phyloP scores from a whole-genome alignment of 2,113 vertebrate genomes.

The Corydoras maculifer region DNA sequence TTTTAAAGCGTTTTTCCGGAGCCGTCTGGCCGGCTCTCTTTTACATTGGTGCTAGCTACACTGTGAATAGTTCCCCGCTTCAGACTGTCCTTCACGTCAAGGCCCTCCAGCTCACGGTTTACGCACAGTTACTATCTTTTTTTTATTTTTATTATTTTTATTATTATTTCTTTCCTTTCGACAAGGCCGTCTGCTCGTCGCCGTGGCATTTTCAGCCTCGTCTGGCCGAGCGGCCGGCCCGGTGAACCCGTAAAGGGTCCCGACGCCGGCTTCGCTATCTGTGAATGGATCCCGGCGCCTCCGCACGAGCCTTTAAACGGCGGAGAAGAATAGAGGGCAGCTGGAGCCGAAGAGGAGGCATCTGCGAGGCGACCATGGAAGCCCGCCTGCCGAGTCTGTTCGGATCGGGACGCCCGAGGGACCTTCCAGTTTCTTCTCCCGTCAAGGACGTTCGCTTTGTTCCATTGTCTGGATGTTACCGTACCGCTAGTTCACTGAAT shows the following conservation, averaged over 20 bases:
- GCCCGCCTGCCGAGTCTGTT: background rate
- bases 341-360: slow-evolving; percentile 37
- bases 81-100: slow-evolving; percentile 33
- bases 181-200: slow-evolving; percentile 4
- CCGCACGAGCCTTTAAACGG: background rate
- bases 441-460: slow-evolving; percentile 2
- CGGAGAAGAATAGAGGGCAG: slow-evolving; percentile 17
- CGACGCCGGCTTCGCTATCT: slow-evolving; percentile 4
- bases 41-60: slow-evolving; percentile 99
- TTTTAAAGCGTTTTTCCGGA: slow-evolving; percentile 74
- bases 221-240: slow-evolving; percentile 10
- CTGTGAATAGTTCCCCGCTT: slow-evolving; percentile 78
- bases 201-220: background rate
- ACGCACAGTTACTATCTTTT: no score
- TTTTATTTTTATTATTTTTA: slow-evolving; percentile 12
- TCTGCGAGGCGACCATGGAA: background rate
- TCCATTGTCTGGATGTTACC: slow-evolving; percentile 34
- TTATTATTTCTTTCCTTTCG: slow-evolving; percentile 29
- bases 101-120: slow-evolving; percentile 34
- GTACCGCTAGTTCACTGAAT: slow-evolving; percentile 24
- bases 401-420: background rate
- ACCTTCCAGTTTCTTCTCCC: background rate
- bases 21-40: slow-evolving; percentile 61
- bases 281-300: background rate
- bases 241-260: background rate